These are phyloP conservation scores for Plusia festucae DNA, from an alignment of 2,888 invertebrate genomes.

Conservation along the genomic window DNA sequence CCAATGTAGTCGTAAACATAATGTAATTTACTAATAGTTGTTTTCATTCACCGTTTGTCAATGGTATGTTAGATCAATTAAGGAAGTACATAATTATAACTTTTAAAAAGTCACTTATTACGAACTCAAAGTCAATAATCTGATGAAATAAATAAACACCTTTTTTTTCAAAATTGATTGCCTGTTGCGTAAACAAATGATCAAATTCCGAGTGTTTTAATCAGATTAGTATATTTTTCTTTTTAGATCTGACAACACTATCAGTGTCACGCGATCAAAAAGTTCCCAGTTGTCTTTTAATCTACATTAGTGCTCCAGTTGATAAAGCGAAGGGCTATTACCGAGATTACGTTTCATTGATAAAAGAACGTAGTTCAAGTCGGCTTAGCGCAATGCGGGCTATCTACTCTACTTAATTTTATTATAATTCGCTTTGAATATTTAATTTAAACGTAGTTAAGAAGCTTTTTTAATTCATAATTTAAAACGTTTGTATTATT, in stretches of 20 bases:
- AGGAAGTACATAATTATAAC: too few species aligned
- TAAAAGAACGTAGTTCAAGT: conserved; percentile 8
- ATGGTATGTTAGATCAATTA: too few species aligned
- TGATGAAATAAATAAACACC: not conserved
- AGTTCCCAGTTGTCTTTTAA: conserved; percentile 16
- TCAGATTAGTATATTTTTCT: conserved; percentile 26
- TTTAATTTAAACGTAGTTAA: not conserved
- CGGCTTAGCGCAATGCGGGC: not conserved
- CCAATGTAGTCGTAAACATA: too few species aligned
- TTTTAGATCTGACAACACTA: conserved; percentile 19
- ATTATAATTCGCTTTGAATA: conserved; percentile 2
- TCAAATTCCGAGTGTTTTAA: conserved; percentile 18
- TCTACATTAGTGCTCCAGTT: conserved; percentile 14
- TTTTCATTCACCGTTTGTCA: too few species aligned
- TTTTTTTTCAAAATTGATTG: conserved; percentile 24
- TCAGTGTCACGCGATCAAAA: conserved; percentile 45
- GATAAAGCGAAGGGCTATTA: conserved; percentile 19
- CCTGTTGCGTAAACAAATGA: conserved; percentile 15
- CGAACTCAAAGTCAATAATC: not conserved
- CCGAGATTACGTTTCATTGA: conserved; percentile 8
- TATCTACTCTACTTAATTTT: not conserved
- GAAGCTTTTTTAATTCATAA: too few species aligned
- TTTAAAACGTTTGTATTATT: too few species aligned
- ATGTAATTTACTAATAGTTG: too few species aligned
- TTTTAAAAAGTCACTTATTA: too few species aligned